Evolutionary conservation across 2,888 invertebrate species (phyloP), one percentile per base, ranked within the genome.

Genomic region (Celastrina argiolus): DNA sequence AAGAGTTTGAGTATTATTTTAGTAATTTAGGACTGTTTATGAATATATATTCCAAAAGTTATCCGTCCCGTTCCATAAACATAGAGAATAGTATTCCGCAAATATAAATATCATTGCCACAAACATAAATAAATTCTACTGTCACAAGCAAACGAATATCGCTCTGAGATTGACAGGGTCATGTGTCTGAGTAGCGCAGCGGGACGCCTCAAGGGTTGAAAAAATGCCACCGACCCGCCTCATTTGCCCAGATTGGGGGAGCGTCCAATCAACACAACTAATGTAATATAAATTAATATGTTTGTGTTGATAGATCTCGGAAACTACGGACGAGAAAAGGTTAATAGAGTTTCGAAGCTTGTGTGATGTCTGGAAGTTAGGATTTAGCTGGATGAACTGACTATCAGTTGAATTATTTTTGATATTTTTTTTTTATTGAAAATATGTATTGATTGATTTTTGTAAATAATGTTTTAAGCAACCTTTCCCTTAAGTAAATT

Each of bases 201-300:
- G 82, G 89, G 90, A 73, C 69, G 78, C 76, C 81, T 80, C 83
- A 86, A 85, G 88, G 89, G 85, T 86, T 75, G 79, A 81, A 82
- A 84, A 83, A 84, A 84, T 81, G 77, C 78, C 76, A 76, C 74
- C 77, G 78, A 77, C 78, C 83, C 83, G 84, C 84, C 86, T 85
- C 83, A 84, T 83, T 82, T 76, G 74, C 83, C 75, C 84, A 81
- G 80, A 76, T 74, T 76, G 76, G 81, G 81, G 82, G 69, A 59
- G 59, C 34, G 36, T 39, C 36, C 61, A 61, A 61, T 61, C 61
- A 39, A 59, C 61, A 39, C 36, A 22, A 58, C 28, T 58, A 58
- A 36, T 39, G 16, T 18, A 18, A 61, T 39, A 34, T 61, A 61
- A 61, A 61, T 61, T 61, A 61, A 14, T 61, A 39, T 6, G 34